Evolutionary conservation across 2,888 invertebrate species (phyloP).

Genomic region (Tetranychus truncatus): DNA sequence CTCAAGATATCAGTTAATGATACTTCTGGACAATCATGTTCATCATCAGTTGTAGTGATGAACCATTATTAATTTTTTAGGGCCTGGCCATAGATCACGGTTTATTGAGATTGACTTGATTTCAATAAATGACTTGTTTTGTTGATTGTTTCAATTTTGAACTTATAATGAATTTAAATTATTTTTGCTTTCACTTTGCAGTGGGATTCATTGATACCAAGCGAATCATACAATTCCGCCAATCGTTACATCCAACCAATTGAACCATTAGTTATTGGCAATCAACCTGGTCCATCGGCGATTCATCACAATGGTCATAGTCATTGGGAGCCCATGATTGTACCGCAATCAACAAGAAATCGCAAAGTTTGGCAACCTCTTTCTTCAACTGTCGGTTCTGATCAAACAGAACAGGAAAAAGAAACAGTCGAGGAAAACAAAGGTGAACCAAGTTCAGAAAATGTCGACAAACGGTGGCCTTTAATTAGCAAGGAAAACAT

Average conservation of each 20-base stretch:
- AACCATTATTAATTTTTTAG: too few relatives aligned
- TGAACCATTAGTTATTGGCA: background rate
- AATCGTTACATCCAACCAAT: background rate
- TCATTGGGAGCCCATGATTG: constrained; percentile 6
- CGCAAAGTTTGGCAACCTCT: background rate
- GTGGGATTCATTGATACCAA: background rate
- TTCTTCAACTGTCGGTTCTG: background rate
- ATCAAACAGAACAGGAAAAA: background rate
- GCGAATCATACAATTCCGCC: background rate
- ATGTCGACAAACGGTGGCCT: constrained; percentile 8
- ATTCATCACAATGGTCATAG: background rate
- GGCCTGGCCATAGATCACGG: too few relatives aligned
- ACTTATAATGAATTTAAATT: background rate
- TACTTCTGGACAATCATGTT: too few relatives aligned
- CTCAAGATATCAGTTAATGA: too few relatives aligned
- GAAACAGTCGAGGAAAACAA: background rate
- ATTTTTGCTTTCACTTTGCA: background rate
- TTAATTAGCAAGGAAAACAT: background rate
- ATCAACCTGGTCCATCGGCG: background rate
- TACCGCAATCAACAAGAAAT: background rate
- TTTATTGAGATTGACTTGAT: too few relatives aligned
- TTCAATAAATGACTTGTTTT: too few relatives aligned
- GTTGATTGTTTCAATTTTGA: background rate
- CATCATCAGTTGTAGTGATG: too few relatives aligned
- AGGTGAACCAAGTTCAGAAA: constrained; percentile 6